Evolutionary conservation across 2,888 invertebrate species (phyloP), one percentile per base, ranked within the genome.

Genomic region (Drosophila helvetica): DNA sequence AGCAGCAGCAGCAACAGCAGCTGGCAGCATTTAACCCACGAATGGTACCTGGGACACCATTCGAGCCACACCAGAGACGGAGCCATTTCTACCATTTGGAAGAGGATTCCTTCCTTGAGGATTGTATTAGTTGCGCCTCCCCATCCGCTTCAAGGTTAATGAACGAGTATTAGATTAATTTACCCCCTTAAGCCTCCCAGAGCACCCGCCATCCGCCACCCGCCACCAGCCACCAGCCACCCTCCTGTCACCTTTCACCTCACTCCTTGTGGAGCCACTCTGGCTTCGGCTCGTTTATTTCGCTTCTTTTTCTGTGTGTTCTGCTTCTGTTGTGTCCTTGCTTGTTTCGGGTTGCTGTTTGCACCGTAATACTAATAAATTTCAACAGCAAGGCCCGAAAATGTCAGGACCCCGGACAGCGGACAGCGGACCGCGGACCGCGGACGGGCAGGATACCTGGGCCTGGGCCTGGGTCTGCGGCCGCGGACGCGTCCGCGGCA

Each of bases 341-440:
- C 80, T 66, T 58, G 69, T 55, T 59, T 68, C 51, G 54, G 48
- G 61, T 62, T 38, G 38, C 55, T 43, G 72, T 56, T 59, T 69
- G 80, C 73, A 58, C n/a, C 38, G 57, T 66, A 70, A 73, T 68
- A 58, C 69, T 75, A 72, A 88, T 88, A 83, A 83, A 88, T 86
- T 86, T 86, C 60, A 72, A 75, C 64, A 56, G 84, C 67, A 56
- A 53, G 53, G 52, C 52, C 64, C 73, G 64, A 71, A 66, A 73
- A 73, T 73, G 73, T 73, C 73, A 73, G 58, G 58, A 67, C 61
- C 58, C 50, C 22, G 55, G 6, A 38, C 30, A 10, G 5, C 22
- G 55, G 6, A 38, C 30, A 10, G 5, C 33, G 5, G 12, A 65
- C 68, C 46, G 19, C 19, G 19, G 22, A 22, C 27, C 27, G 27